Base-by-base conservation (phyloP, 2,797 vertebrate species). In the Vireo griseus region DNA sequence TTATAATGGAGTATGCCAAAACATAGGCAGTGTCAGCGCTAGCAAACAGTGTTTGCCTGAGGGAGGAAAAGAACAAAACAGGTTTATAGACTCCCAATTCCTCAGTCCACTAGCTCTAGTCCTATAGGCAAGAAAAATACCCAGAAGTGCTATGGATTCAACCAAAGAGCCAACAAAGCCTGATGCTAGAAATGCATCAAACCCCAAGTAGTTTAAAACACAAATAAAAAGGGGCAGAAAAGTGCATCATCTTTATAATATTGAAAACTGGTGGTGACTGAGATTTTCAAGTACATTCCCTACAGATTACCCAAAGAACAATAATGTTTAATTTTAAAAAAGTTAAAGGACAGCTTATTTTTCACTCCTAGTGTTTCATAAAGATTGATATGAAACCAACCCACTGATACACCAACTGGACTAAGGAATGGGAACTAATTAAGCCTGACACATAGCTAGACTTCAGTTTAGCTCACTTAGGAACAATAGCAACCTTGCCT, bases 1-100 rank as follows among this genome's bases (percentile, higher is more conserved):
- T 99, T 77, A 99, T 99, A 96, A 99, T 99, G 75, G 99, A 99
- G 94, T 99, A 99, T 0, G 99, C 99, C 92, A 99, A 96, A 90
- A 99, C 99, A 22, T 99, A 99, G 5, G 99, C 99, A 2, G 99
- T 99, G 97, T 99, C 99, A 29, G 99, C 99, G 52, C 99, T 99
- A 96, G 99, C 99, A 96, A 99, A 99, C 21, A 99, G 95, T 2
- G 98, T 99, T 98, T 99, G 99, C 96, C 99, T 99, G 96, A n/a
- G 81, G 90, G 74, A 86, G 24, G 88, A 91, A 69, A 47, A 50
- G 77, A 68, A 66, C 25, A 91, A 65, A 90, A 29, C 54, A 88
- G 5, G 44, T 44, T 86, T 79, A 95, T 33, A 94, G 62, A 92
- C n/a, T 9, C 26, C 13, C 22, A 78, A 2, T 39, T 71, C 84